A percentile compares a stretch with the other conserved stretches of the same genome.
These are phyloP conservation scores for Aulostomus chinensis DNA, from an alignment of 2,797 vertebrate genomes.

Conservation along the genomic window DNA sequence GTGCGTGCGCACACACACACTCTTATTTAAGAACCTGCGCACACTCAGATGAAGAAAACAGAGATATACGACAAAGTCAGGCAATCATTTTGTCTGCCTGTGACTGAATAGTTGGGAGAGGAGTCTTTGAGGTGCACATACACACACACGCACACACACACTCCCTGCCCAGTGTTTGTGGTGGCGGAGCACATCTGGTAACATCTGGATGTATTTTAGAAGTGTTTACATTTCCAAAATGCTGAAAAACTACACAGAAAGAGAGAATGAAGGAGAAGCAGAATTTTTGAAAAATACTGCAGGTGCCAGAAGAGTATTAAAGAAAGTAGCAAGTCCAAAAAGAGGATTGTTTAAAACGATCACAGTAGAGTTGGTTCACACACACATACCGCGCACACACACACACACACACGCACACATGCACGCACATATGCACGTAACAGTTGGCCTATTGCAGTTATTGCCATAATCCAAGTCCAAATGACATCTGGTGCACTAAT, in stretches of 20 bases:
- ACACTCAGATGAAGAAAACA: constrained; percentile 45
- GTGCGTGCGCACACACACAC: not conserved
- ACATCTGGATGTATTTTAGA: constrained; percentile 87
- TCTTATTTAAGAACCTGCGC: constrained; percentile 35
- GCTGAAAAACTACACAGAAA: constrained; percentile 73
- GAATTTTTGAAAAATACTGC: constrained; percentile 79
- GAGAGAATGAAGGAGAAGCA: constrained; percentile 46
- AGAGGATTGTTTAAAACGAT: constrained; percentile 79
- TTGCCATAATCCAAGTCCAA: constrained; percentile 71
- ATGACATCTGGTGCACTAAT: constrained; percentile 69
- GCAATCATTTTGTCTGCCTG: constrained; percentile 63
- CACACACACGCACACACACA: constrained; percentile 34
- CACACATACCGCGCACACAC: constrained; percentile 7
- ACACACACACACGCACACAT: constrained; percentile 24
- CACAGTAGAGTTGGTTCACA: constrained; percentile 48
- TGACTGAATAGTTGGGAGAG: constrained; percentile 51
- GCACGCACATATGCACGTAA: constrained; percentile 43
- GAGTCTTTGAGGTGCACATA: constrained; percentile 45
- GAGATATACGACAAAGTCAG: constrained; percentile 55
- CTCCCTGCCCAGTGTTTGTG: constrained; percentile 74
- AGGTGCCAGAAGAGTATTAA: constrained; percentile 83
- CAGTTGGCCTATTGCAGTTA: constrained; percentile 65
- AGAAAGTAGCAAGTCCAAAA: constrained; percentile 71
- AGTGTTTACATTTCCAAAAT: constrained; percentile 86
- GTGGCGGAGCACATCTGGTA: constrained; percentile 79